These are phyloP conservation scores for Drusus annulatus DNA, from an alignment of 1,140 invertebrate species.

Conservation along the genomic window DNA sequence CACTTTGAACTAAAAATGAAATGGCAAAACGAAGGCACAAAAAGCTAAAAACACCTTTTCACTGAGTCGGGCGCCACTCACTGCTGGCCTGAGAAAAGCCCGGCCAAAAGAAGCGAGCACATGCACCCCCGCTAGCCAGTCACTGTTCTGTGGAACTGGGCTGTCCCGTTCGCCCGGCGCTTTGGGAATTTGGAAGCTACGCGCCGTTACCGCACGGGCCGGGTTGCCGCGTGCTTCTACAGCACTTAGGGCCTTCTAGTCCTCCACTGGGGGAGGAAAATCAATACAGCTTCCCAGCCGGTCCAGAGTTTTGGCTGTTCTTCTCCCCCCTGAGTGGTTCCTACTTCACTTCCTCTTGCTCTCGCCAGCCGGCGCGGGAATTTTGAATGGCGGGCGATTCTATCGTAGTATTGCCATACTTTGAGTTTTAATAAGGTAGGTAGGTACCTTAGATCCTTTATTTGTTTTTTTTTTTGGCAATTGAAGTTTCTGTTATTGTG, in stretches of 20 bases:
- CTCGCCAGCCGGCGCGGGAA: neutral
- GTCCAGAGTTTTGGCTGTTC: conserved; percentile 42
- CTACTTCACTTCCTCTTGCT: neutral
- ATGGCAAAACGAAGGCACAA: conserved; percentile 25
- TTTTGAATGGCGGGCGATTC: neutral
- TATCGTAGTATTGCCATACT: neutral
- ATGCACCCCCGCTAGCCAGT: too few relatives aligned
- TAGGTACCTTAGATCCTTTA: too few relatives aligned
- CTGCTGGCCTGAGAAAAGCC: neutral
- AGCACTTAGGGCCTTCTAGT: conserved; percentile 26
- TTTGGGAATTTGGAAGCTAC: too few relatives aligned
- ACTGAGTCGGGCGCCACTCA: neutral
- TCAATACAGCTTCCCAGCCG: conserved; percentile 56
- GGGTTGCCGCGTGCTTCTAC: neutral
- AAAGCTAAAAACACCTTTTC: conserved; percentile 26
- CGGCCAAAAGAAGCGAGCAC: neutral
- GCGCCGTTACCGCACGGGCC: neutral
- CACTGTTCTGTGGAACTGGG: too few relatives aligned
- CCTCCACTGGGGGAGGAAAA: conserved; percentile 38
- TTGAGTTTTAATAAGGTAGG: neutral
- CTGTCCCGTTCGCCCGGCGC: too few relatives aligned
- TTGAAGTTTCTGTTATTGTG: too few relatives aligned
- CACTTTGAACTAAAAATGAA: neutral
- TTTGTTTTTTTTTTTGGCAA: too few relatives aligned
- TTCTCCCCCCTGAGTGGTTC: too few relatives aligned